Evolutionary conservation across 1,140 invertebrate species (phyloP).

Genomic region (Atopsyche davidsoni): DNA sequence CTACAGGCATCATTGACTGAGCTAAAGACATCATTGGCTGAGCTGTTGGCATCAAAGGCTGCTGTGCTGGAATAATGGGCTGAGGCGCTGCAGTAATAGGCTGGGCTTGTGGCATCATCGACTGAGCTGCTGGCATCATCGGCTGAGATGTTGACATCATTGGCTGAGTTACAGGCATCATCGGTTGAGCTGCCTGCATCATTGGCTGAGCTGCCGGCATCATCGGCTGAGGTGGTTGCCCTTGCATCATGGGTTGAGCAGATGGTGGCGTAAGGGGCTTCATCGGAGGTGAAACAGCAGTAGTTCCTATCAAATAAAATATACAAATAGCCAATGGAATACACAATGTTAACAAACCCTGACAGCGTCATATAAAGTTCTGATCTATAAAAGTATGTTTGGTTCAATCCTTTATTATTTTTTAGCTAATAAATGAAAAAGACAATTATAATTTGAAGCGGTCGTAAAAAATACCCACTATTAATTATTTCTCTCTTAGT

Average conservation of each 20-base stretch:
- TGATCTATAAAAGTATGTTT: no score
- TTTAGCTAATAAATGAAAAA: no score
- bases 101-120: constrained; percentile 27
- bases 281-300: constrained; percentile 14
- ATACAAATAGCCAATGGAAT: not conserved
- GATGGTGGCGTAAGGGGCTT: constrained; percentile 23
- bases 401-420: no score
- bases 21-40: constrained; percentile 33
- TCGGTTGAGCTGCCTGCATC: constrained; percentile 18
- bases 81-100: constrained; percentile 15
- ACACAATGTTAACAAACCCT: not conserved
- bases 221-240: constrained; percentile 24
- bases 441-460: no score
- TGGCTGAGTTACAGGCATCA: not conserved
- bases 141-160: constrained; percentile 8
- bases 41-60: constrained; percentile 24
- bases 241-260: constrained; percentile 22
- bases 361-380: no score
- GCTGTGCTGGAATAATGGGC: constrained; percentile 12
- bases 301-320: constrained; percentile 1
- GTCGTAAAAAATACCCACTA: no score
- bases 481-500: no score
- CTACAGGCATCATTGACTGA: constrained; percentile 28
- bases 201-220: constrained; percentile 25
- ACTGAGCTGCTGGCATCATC: constrained; percentile 23